phyloP scores from a whole-genome alignment of 2,113 vertebrate species.

The Todiramphus chloris region DNA sequence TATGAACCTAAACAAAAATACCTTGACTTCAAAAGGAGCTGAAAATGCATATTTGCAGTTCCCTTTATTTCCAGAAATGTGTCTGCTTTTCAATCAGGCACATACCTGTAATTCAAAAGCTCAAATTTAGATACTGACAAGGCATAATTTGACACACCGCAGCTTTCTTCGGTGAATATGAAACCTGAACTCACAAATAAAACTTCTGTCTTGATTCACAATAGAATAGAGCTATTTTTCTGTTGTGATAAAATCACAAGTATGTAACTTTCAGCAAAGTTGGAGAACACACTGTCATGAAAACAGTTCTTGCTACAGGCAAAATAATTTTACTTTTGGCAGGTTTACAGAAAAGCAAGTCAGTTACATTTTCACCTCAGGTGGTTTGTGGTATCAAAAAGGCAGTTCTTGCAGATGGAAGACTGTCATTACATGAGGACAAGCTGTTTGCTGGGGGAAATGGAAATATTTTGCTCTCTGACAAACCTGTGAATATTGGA shows the following conservation, averaged over 20 bases:
- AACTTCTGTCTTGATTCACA: neutral
- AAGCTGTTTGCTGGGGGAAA: slow-evolving; percentile 55
- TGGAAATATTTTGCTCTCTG: slow-evolving; percentile 59
- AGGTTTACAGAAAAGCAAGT: slow-evolving; percentile 48
- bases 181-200: neutral
- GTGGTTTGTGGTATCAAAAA: slow-evolving; percentile 63
- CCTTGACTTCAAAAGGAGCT: neutral
- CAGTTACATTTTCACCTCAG: slow-evolving; percentile 68
- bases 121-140: neutral
- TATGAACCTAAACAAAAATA: neutral
- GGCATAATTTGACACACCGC: neutral
- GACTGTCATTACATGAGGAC: slow-evolving; percentile 60
- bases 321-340: slow-evolving; percentile 61
- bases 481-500: slow-evolving; percentile 40
- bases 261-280: slow-evolving; percentile 34
- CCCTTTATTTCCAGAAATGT: neutral
- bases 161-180: neutral
- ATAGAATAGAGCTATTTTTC: neutral
- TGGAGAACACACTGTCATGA: neutral
- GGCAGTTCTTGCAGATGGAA: slow-evolving; percentile 58
- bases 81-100: neutral
- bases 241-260: slow-evolving; percentile 18
- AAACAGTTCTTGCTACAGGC: slow-evolving; percentile 43
- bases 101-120: neutral
- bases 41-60: neutral